A percentile compares a stretch with the other conserved stretches of the same genome.
These are phyloP conservation scores for Drosophila phalerata DNA, from an alignment of 2,888 invertebrate genomes.

Conservation along the genomic window DNA sequence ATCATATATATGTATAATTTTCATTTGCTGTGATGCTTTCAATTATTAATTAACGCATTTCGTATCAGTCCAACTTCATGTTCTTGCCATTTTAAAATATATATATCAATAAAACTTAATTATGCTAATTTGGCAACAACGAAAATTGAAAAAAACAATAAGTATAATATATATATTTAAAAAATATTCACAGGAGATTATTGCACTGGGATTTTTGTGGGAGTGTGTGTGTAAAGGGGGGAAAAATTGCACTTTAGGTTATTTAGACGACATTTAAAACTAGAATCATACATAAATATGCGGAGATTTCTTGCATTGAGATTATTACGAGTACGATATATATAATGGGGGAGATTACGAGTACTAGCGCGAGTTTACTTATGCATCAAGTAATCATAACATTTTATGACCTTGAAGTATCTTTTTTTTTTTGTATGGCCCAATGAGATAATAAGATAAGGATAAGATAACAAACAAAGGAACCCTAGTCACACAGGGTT, in stretches of 20 bases:
- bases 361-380: conserved; percentile 44
- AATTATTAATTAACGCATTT: conserved; percentile 58
- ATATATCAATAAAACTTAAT: conserved; percentile 66
- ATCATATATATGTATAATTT: conserved; percentile 18
- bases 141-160: conserved; percentile 45
- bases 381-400: conserved; percentile 32
- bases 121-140: conserved; percentile 81
- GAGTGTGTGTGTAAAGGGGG: not conserved
- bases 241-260: conserved; percentile 74
- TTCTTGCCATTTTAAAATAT: conserved; percentile 44
- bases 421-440: conserved; percentile 73
- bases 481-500: conserved; percentile 22
- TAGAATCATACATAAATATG: conserved; percentile 52
- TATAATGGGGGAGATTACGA: conserved; percentile 48
- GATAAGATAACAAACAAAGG: conserved; percentile 71
- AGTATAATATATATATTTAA: conserved; percentile 18
- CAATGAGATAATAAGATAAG: conserved; percentile 58
- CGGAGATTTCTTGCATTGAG: conserved; percentile 54
- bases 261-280: conserved; percentile 51
- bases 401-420: conserved; percentile 45
- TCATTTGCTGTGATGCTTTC: conserved; percentile 37
- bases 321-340: conserved; percentile 38
- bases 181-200: conserved; percentile 50
- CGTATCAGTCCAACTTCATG: conserved; percentile 69
- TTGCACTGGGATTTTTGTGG: conserved; percentile 52